A percentile compares a stretch with the other conserved stretches of the same genome.
phyloP scores from a whole-genome alignment of 2,888 invertebrate genomes.

The Anagyrus pseudococci region DNA sequence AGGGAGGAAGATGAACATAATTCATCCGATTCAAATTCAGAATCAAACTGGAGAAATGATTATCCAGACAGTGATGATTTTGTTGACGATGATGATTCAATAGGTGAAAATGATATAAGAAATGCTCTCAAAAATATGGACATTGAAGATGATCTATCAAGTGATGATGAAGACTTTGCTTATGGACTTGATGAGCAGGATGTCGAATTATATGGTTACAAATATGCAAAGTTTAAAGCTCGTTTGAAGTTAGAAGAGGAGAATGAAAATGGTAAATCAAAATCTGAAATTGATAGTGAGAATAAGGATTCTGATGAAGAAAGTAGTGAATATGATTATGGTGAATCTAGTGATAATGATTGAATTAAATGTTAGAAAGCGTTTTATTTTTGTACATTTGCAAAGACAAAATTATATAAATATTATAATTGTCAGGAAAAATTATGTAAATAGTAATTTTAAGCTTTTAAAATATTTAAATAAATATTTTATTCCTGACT shows the following conservation, averaged over 20 bases:
- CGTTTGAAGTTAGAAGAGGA: conserved; percentile 56
- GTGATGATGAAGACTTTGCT: conserved; percentile 61
- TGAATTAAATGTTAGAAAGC: too few species aligned
- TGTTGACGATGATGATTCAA: conserved; percentile 64
- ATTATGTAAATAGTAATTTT: too few species aligned
- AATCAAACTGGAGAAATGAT: conserved; percentile 79
- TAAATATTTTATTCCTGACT: too few species aligned
- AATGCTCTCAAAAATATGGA: conserved; percentile 64
- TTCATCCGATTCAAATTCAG: conserved; percentile 78
- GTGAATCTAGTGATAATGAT: too few species aligned
- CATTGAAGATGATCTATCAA: conserved; percentile 62
- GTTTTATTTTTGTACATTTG: neutral
- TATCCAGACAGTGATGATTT: conserved; percentile 68
- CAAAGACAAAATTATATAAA: too few species aligned
- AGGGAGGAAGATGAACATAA: conserved; percentile 49
- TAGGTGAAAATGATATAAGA: conserved; percentile 70
- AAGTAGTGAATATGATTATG: conserved; percentile 1
- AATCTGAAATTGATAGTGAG: conserved; percentile 5
- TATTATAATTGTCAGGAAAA: too few species aligned
- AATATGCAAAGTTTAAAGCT: conserved; percentile 74
- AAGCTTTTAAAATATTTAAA: too few species aligned
- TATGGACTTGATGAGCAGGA: conserved; percentile 62
- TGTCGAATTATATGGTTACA: conserved; percentile 69
- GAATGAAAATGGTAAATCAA: conserved; percentile 26
- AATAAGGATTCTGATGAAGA: conserved; percentile 45